Percentiles rank a stretch among this genome's conserved stretches.
phyloP scores from a whole-genome alignment of 1,140 invertebrate genomes.

The Parasteatoda tepidariorum region DNA sequence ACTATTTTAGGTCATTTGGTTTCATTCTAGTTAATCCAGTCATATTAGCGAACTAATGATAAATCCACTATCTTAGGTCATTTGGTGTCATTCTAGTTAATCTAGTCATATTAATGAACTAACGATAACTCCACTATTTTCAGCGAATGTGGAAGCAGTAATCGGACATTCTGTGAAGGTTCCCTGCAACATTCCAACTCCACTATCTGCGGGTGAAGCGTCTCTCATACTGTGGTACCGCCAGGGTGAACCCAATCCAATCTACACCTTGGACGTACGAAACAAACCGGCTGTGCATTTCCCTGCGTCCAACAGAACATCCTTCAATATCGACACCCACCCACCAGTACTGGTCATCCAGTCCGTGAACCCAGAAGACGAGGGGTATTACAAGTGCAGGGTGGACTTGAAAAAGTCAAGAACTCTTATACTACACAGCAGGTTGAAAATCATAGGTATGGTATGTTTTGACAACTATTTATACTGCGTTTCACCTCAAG shows the following conservation, averaged over 20 bases:
- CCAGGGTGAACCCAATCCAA: conserved; percentile 82
- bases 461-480: too few relatives aligned
- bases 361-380: conserved; percentile 81
- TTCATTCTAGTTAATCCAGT: too few relatives aligned
- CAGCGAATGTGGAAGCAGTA: too few relatives aligned
- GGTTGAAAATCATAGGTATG: conserved; percentile 90
- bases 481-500: too few relatives aligned
- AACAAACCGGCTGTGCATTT: conserved; percentile 56
- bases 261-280: conserved; percentile 76
- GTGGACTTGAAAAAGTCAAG: conserved; percentile 91
- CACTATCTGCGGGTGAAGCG: conserved; percentile 81
- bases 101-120: too few relatives aligned
- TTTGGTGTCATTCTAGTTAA: too few relatives aligned
- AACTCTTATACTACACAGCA: conserved; percentile 87
- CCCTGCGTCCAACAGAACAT: conserved; percentile 43
- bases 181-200: conserved; percentile 84
- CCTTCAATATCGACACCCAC: conserved; percentile 48
- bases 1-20: too few relatives aligned
- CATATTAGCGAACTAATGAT: too few relatives aligned
- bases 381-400: conserved; percentile 87
- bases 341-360: conserved; percentile 82
- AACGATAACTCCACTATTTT: too few relatives aligned
- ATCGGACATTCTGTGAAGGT: conserved; percentile 80
- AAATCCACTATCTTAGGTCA: too few relatives aligned
- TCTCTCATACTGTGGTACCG: conserved; percentile 92